Evolutionary conservation across 2,113 vertebrate genomes (phyloP).

Genomic region (Megaptera novaeangliae): DNA sequence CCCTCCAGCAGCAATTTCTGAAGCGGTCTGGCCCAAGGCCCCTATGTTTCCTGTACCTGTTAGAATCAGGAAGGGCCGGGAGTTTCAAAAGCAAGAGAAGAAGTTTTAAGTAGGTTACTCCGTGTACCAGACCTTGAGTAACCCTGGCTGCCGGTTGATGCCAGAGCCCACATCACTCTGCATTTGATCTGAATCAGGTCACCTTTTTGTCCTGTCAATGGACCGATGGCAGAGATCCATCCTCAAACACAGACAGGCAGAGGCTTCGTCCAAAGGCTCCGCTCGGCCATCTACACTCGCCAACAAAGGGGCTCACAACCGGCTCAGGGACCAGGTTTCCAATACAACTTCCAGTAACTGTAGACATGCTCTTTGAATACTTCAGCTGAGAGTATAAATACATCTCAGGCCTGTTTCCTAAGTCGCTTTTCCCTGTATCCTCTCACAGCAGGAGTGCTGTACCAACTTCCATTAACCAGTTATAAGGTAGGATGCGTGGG

Average conservation of each 20-base stretch:
- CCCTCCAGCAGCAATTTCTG: not conserved
- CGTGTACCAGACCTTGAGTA: not conserved
- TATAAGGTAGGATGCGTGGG: fast-evolving
- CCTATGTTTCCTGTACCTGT: not conserved
- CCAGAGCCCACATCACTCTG: not conserved
- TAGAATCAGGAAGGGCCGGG: not conserved
- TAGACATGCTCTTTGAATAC: not conserved
- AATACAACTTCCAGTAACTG: not conserved
- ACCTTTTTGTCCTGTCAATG: not conserved
- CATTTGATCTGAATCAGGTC: not conserved
- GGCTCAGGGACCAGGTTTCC: not conserved
- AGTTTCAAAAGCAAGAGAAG: not conserved
- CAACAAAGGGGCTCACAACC: not conserved
- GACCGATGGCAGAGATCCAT: not conserved
- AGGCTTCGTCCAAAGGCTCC: fast-evolving
- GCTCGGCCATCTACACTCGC: fast-evolving
- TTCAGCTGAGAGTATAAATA: not conserved
- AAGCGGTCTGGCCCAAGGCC: not conserved
- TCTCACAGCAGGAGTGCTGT: fast-evolving
- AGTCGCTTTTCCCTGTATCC: not conserved
- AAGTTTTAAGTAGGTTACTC: slow-evolving; percentile 10
- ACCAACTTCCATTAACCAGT: not conserved
- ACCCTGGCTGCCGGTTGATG: not conserved
- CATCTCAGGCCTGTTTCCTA: not conserved
- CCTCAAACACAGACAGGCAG: not conserved